Conservation (phyloP, 2,888 invertebrate species). For the Laothoe populi region DNA sequence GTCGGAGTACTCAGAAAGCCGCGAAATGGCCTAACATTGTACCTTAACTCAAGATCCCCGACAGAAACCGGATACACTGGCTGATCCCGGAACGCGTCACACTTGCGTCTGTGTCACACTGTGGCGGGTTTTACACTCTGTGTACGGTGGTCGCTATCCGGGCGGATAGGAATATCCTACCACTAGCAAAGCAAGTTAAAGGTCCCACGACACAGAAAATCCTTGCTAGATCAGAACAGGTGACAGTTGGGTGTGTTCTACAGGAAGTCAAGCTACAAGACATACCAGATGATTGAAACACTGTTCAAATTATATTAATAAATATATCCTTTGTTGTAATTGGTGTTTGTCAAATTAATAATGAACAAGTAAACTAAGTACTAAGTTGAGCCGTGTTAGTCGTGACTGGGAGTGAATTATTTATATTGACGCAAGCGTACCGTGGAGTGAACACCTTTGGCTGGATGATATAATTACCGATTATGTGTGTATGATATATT, state of each 20-base stretch:
- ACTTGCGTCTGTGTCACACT: no score
- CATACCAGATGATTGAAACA: slow-evolving; percentile 1
- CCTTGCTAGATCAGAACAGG: background rate
- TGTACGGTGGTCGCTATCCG: no score
- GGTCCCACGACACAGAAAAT: background rate
- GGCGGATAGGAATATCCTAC: no score
- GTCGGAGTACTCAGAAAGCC: no score
- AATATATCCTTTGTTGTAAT: slow-evolving; percentile 18
- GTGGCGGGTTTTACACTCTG: no score
- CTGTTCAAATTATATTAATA: slow-evolving; percentile 11
- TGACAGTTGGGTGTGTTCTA: background rate
- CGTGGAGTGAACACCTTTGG: slow-evolving; percentile 21
- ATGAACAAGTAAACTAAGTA: slow-evolving; percentile 10
- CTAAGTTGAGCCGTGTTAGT: slow-evolving; percentile 11
- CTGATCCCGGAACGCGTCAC: no score
- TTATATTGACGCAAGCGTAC: background rate
- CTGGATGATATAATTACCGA: slow-evolving; percentile 10
- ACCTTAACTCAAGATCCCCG: no score
- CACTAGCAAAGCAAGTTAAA: no score
- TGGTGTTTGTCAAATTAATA: slow-evolving; percentile 24
- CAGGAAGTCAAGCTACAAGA: slow-evolving; percentile 6
- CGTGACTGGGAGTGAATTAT: slow-evolving; percentile 4
- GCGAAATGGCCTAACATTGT: no score
- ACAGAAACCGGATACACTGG: no score
- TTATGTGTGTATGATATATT: background rate